A percentile compares a stretch with the other conserved stretches of the same genome.
These are phyloP conservation scores for Aplodontia rufa DNA, from an alignment of 2,113 vertebrate species.

Conservation along the genomic window DNA sequence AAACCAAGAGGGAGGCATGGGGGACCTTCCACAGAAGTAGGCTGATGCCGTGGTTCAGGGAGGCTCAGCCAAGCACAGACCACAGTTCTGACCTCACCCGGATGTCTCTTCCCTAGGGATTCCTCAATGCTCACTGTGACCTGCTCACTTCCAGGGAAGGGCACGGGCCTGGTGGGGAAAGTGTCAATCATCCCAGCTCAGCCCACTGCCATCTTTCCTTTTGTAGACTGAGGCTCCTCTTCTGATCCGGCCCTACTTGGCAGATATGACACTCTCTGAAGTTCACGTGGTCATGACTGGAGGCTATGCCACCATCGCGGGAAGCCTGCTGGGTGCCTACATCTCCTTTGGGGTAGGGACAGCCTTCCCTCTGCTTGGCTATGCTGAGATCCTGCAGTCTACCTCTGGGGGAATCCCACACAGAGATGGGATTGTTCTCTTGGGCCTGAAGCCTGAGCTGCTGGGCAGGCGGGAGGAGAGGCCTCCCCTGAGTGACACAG, in stretches of 20 bases:
- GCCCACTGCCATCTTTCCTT: not conserved
- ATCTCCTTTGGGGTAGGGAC: slow-evolving; percentile 94
- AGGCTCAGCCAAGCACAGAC: not conserved
- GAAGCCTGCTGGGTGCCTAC: slow-evolving; percentile 96
- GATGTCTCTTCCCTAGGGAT: not conserved
- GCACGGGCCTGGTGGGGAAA: rapidly evolving
- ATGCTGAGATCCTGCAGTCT: not conserved
- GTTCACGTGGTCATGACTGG: slow-evolving; percentile 94
- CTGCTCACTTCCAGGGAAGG: rapidly evolving
- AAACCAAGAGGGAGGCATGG: not conserved
- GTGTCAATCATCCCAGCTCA: not conserved
- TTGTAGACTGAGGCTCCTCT: slow-evolving; percentile 93
- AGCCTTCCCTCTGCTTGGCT: not conserved
- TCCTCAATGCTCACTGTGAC: not conserved
- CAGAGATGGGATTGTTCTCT: not conserved
- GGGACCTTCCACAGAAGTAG: not conserved
- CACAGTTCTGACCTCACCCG: not conserved
- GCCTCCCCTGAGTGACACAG: not conserved
- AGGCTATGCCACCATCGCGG: slow-evolving; percentile 95
- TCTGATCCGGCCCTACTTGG: slow-evolving; percentile 92
- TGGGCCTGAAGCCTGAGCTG: not conserved
- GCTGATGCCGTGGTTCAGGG: not conserved
- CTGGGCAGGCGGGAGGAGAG: not conserved
- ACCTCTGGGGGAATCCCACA: not conserved
- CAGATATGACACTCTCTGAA: slow-evolving; percentile 95